phyloP scores from a whole-genome alignment of 2,113 vertebrate species.

The Gopherus flavomarginatus region DNA sequence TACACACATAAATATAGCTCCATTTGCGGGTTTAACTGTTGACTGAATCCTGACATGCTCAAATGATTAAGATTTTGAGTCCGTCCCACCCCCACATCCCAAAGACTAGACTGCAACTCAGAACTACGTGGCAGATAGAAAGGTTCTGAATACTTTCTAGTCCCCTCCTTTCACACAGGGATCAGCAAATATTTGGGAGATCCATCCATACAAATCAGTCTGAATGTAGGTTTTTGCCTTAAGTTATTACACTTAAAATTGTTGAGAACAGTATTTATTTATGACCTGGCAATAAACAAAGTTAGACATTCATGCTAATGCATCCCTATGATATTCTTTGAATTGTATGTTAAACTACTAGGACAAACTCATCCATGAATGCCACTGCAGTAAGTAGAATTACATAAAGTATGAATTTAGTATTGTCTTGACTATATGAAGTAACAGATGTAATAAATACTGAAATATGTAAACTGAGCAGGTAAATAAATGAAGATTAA shows the following conservation, averaged over 20 bases:
- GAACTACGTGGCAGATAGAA: background rate
- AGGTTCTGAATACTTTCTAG: background rate
- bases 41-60: background rate
- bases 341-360: background rate
- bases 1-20: background rate
- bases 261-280: background rate
- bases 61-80: background rate
- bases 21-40: background rate
- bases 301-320: background rate
- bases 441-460: background rate
- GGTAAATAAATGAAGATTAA: conserved; percentile 24
- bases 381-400: rapidly evolving
- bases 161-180: background rate
- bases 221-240: background rate
- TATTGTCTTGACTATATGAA: background rate
- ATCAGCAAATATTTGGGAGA: background rate
- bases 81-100: background rate
- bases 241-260: background rate
- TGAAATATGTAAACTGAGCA: background rate
- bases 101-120: conserved; percentile 10
- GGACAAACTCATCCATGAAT: background rate
- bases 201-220: background rate
- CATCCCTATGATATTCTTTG: background rate
- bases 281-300: background rate
- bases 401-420: background rate